These are phyloP conservation scores for Macheiramphus alcinus DNA, from an alignment of 2,113 vertebrate genomes.

Conservation along the genomic window DNA sequence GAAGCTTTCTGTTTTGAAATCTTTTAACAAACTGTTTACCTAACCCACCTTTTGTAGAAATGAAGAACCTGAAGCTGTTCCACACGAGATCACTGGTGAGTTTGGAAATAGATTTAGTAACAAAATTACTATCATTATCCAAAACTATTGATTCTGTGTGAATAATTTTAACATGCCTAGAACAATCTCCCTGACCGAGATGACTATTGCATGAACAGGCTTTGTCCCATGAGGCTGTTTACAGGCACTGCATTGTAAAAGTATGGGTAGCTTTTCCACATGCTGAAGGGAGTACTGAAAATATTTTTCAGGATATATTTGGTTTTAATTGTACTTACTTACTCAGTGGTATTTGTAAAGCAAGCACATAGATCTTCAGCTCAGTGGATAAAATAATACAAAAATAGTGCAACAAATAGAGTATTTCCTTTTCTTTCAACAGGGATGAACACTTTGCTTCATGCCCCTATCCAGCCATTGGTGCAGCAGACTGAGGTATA, in stretches of 20 bases:
- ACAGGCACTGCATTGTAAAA: neutral
- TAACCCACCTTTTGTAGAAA: slow-evolving; percentile 29
- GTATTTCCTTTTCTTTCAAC: neutral
- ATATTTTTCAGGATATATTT: neutral
- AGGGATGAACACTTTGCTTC: slow-evolving; percentile 81
- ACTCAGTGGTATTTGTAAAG: neutral
- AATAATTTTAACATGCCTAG: neutral
- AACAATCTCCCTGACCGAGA: neutral
- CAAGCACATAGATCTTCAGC: neutral
- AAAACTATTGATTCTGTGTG: neutral
- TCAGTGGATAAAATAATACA: neutral
- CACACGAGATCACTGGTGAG: slow-evolving; percentile 72
- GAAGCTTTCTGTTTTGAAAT: neutral
- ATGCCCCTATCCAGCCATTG: slow-evolving; percentile 74
- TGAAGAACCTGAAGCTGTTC: slow-evolving; percentile 45
- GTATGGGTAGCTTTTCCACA: rapidly evolving
- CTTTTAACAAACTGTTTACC: neutral
- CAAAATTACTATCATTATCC: neutral
- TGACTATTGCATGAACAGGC: rapidly evolving
- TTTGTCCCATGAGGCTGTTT: neutral
- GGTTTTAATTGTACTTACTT: neutral
- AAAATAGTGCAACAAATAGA: neutral
- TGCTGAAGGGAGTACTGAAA: neutral
- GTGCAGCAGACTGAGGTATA: slow-evolving; percentile 72
- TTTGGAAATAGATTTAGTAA: neutral